These are phyloP conservation scores for Lindbergichthys nudifrons DNA, from an alignment of 2,797 vertebrate species.

Conservation along the genomic window DNA sequence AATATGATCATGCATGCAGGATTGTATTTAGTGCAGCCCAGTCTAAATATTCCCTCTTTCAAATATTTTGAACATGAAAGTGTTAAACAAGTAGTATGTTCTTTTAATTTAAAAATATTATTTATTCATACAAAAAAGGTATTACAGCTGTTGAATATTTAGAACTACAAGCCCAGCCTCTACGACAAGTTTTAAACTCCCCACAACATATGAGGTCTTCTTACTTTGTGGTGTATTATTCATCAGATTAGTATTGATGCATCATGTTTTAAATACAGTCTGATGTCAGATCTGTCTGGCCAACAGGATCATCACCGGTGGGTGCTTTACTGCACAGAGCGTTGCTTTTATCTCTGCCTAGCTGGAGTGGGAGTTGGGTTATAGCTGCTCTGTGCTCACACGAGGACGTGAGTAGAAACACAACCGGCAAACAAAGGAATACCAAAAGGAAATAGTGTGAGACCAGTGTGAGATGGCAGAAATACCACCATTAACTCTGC, in stretches of 20 bases:
- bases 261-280: conserved; percentile 40
- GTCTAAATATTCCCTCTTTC: too few species aligned
- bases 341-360: conserved; percentile 51
- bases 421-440: conserved; percentile 26
- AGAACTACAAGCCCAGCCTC: background rate
- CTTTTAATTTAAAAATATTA: background rate
- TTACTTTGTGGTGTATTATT: conserved; percentile 34
- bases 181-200: conserved; percentile 18
- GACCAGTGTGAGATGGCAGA: background rate
- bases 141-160: background rate
- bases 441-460: conserved; percentile 8
- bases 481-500: background rate
- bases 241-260: conserved; percentile 40
- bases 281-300: conserved; percentile 31
- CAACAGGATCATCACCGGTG: conserved; percentile 15
- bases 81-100: background rate
- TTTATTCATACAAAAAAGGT: background rate
- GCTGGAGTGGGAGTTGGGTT: conserved; percentile 53
- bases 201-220: conserved; percentile 17
- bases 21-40: background rate
- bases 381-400: conserved; percentile 45
- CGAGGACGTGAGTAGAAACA: conserved; percentile 31
- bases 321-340: conserved; percentile 21
- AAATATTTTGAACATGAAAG: background rate
- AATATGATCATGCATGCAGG: background rate